Evolutionary conservation across 1,140 invertebrate species (phyloP).

Genomic region (Marisa cornuarietis): DNA sequence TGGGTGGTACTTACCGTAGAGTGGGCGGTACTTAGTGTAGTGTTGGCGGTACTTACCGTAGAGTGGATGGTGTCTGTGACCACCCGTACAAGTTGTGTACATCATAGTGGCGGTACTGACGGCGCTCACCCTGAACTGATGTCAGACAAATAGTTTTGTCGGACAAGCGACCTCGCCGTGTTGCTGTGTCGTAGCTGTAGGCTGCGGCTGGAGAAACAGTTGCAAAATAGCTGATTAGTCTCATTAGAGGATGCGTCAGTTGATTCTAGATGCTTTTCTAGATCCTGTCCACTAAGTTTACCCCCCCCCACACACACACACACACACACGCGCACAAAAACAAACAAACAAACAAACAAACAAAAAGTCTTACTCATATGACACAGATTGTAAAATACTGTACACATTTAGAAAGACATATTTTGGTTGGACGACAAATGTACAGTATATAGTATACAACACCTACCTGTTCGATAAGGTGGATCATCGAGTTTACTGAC

Average conservation of each 20-base stretch:
- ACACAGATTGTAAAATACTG: neutral
- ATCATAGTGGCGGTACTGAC: slow-evolving; percentile 50
- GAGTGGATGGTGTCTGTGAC: slow-evolving; percentile 51
- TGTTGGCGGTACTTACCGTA: slow-evolving; percentile 38
- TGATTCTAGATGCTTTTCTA: too few relatives aligned
- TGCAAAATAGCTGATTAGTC: neutral
- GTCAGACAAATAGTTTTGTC: slow-evolving; percentile 52
- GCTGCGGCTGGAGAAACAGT: slow-evolving; percentile 38
- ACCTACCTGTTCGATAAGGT: slow-evolving; percentile 52
- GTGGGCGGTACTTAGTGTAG: too few relatives aligned
- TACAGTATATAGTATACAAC: neutral
- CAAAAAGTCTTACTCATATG: neutral
- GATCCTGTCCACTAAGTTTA: too few relatives aligned
- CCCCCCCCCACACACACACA: too few relatives aligned
- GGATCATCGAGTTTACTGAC: slow-evolving; percentile 46
- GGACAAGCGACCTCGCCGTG: slow-evolving; percentile 29
- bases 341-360: too few relatives aligned
- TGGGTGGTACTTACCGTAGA: too few relatives aligned
- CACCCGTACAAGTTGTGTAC: slow-evolving; percentile 63
- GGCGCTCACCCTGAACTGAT: slow-evolving; percentile 38
- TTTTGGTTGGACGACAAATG: neutral
- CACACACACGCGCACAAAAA: too few relatives aligned
- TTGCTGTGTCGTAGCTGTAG: slow-evolving; percentile 45
- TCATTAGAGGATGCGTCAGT: too few relatives aligned
- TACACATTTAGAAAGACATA: slow-evolving; percentile 1